phyloP scores from a whole-genome alignment of 1,140 invertebrate species.

The Venturia canescens region DNA sequence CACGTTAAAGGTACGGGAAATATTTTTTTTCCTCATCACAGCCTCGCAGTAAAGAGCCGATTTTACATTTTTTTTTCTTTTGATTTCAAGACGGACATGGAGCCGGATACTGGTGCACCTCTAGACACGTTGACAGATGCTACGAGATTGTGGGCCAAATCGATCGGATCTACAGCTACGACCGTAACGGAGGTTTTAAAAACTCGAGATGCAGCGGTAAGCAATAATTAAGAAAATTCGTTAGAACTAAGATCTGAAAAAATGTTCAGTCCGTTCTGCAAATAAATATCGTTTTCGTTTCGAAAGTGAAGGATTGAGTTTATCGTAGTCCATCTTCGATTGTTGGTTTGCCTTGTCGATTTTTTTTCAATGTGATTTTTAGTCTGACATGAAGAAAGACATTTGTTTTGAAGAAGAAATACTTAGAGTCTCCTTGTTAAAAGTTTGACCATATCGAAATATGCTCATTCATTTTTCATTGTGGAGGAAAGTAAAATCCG shows the following conservation, averaged over 20 bases:
- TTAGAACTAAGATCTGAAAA: too few relatives aligned
- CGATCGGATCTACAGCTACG: constrained; percentile 83
- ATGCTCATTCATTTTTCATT: too few relatives aligned
- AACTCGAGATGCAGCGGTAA: constrained; percentile 74
- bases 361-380: too few relatives aligned
- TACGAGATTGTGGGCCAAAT: constrained; percentile 84
- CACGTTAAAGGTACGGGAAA: constrained; percentile 81
- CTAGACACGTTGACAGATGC: constrained; percentile 82
- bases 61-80: constrained; percentile 14
- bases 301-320: too few relatives aligned
- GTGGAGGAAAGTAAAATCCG: too few relatives aligned
- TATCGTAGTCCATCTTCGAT: neutral
- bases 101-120: constrained; percentile 84
- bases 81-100: constrained; percentile 76
- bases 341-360: neutral
- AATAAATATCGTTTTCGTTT: too few relatives aligned
- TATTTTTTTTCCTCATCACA: neutral
- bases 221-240: constrained; percentile 30
- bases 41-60: neutral
- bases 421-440: too few relatives aligned
- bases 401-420: too few relatives aligned
- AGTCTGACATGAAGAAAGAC: too few relatives aligned
- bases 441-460: too few relatives aligned
- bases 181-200: constrained; percentile 86
- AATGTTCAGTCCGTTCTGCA: too few relatives aligned